These are phyloP conservation scores for Pelecanus crispus DNA, from an alignment of 2,113 vertebrate species.

Conservation along the genomic window DNA sequence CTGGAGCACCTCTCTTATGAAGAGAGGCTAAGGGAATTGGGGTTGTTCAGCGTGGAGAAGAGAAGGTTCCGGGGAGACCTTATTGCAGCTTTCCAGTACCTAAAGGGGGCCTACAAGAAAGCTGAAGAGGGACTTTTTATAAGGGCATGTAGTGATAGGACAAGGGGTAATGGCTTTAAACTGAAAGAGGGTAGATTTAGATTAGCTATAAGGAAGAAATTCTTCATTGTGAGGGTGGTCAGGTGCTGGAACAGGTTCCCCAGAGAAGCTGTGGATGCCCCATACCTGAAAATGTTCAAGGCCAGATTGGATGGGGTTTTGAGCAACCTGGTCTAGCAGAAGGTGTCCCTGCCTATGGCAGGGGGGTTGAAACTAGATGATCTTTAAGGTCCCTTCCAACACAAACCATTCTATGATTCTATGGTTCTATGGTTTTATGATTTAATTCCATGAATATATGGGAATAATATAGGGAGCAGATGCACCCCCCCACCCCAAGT, in stretches of 20 bases:
- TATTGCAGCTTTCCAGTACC: background rate
- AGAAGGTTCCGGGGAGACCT: background rate
- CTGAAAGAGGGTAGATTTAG: background rate
- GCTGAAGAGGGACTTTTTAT: background rate
- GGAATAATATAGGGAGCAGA: background rate
- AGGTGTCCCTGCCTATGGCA: background rate
- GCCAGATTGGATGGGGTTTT: background rate
- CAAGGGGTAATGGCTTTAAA: background rate
- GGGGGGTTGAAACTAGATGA: background rate
- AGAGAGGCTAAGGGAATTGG: background rate
- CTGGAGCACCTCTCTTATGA: background rate
- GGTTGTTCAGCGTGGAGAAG: background rate
- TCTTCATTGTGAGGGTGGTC: background rate
- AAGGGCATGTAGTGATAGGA: background rate
- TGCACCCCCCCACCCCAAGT: background rate
- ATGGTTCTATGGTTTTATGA: background rate
- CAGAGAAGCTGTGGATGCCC: background rate
- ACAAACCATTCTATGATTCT: background rate
- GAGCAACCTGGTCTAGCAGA: background rate
- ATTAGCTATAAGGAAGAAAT: background rate
- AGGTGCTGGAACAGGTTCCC: background rate
- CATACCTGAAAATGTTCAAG: background rate
- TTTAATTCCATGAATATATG: background rate
- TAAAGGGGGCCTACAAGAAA: background rate
- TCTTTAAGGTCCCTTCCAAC: background rate